Evolutionary conservation across 2,888 invertebrate genomes (phyloP).

Genomic region (Pristionchus entomophagus): DNA sequence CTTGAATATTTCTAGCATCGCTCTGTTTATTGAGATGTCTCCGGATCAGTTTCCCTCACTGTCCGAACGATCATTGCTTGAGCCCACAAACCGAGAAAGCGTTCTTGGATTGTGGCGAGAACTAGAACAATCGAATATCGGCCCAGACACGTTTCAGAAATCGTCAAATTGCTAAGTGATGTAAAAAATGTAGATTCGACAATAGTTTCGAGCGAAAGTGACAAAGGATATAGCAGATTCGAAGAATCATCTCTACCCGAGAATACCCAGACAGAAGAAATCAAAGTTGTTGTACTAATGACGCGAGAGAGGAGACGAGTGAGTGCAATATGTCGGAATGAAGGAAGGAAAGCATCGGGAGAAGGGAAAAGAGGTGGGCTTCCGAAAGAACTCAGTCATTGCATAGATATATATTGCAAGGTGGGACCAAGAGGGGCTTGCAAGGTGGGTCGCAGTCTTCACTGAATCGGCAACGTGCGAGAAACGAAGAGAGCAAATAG

Average conservation of each 20-base stretch:
- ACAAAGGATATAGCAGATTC: background rate
- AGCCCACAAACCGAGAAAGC: background rate
- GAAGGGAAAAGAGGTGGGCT: background rate
- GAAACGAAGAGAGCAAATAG: no score
- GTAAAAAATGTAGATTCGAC: no score
- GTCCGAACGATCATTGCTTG: conserved; percentile 23
- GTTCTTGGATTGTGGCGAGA: background rate
- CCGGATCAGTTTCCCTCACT: background rate
- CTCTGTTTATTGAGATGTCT: background rate
- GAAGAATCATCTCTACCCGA: no score
- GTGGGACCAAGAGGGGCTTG: no score
- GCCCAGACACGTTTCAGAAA: no score
- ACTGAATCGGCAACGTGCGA: no score
- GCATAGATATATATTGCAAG: background rate
- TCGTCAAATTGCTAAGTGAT: no score
- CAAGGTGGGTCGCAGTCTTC: no score
- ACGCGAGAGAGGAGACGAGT: background rate
- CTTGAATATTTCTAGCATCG: conserved; percentile 44
- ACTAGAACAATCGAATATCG: no score
- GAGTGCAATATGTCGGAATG: background rate
- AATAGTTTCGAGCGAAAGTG: no score
- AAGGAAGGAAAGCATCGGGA: background rate
- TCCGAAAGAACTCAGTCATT: background rate
- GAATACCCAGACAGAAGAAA: no score
- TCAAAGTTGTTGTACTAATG: background rate